Conservation (phyloP, 2,797 vertebrate genomes). For the Lagocephalus sceleratus region DNA sequence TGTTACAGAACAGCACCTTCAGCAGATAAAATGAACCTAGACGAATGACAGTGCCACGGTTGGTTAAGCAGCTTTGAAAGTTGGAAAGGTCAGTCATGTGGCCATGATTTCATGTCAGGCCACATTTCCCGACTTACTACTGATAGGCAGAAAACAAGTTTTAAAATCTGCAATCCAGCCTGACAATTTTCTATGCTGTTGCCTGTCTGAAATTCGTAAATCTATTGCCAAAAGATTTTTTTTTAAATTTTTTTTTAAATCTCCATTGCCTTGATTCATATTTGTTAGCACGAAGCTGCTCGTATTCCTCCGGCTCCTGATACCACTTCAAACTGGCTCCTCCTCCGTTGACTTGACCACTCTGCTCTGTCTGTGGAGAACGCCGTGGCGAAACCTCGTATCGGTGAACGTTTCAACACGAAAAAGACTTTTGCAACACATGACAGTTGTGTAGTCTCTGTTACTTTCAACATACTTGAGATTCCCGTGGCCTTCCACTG, state of each 20-base stretch:
- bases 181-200: slow-evolving; percentile 5
- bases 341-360: slow-evolving; percentile 6
- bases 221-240: too few species aligned
- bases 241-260: too few species aligned
- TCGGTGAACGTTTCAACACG: background rate
- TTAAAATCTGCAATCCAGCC: slow-evolving; percentile 5
- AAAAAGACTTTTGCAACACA: too few species aligned
- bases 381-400: slow-evolving; percentile 8
- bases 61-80: slow-evolving; percentile 13
- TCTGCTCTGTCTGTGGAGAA: slow-evolving; percentile 22
- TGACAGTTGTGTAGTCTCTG: background rate
- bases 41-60: too few species aligned
- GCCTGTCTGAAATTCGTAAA: too few species aligned
- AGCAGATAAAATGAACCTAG: too few species aligned
- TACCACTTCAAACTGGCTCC: slow-evolving; percentile 10
- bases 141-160: slow-evolving; percentile 22
- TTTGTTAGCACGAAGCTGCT: slow-evolving; percentile 13
- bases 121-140: slow-evolving; percentile 2
- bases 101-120: slow-evolving; percentile 26
- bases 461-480: background rate
- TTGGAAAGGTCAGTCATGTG: slow-evolving; percentile 31
- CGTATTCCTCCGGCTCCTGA: slow-evolving; percentile 8
- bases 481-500: too few species aligned
- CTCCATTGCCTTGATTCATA: slow-evolving; percentile 8
- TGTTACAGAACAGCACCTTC: too few species aligned